A percentile compares a stretch with the other conserved stretches of the same genome.
Evolutionary conservation across 2,113 vertebrate genomes (phyloP).

Genomic region (Myrmophylax atrothorax): DNA sequence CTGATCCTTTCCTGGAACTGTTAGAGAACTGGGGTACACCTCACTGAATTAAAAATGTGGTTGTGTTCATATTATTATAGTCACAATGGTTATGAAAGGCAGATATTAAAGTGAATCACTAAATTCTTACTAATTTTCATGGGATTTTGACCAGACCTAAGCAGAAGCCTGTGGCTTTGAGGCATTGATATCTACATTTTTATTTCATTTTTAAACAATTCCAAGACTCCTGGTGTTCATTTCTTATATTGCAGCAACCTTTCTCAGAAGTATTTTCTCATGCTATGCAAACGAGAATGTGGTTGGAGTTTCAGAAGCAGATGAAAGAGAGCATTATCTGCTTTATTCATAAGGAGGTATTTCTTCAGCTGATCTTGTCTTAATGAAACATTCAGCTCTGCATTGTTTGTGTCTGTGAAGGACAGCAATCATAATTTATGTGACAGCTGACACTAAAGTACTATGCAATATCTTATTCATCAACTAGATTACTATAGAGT

Average conservation of each 20-base stretch:
- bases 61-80: neutral
- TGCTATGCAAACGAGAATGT: neutral
- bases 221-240: neutral
- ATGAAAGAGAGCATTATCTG: neutral
- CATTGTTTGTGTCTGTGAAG: neutral
- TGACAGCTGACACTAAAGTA: neutral
- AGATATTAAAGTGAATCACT: neutral
- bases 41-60: neutral
- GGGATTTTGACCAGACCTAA: neutral
- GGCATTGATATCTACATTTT: neutral
- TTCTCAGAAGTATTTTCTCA: neutral
- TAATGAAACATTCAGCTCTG: neutral
- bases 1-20: neutral
- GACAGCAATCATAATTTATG: neutral
- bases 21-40: neutral
- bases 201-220: neutral
- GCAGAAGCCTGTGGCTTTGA: neutral
- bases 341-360: neutral
- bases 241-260: neutral
- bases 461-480: neutral
- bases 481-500: neutral
- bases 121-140: neutral
- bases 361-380: neutral
- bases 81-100: neutral
- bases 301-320: neutral